Percentiles rank a stretch among this genome's conserved stretches.
phyloP scores from a whole-genome alignment of 2,797 vertebrate species.

The Enteromius mattozi region DNA sequence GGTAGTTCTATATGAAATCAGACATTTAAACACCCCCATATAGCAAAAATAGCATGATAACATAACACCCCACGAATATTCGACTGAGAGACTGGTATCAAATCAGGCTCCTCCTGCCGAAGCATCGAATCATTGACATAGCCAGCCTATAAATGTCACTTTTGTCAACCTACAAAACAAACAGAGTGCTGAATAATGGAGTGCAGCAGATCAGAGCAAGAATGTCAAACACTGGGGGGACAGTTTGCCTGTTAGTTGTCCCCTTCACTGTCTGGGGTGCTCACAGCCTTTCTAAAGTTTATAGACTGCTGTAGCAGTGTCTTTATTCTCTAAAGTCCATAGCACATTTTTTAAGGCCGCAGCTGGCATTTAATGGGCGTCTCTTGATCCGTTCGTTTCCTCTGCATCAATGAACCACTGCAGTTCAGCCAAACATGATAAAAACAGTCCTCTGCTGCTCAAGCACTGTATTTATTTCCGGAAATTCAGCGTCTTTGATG shows the following conservation, averaged over 20 bases:
- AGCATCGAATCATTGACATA: no score
- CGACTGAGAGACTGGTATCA: no score
- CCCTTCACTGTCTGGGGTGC: not conserved
- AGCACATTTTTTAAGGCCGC: slow-evolving; percentile 32
- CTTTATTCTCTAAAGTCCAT: not conserved
- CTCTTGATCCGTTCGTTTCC: slow-evolving; percentile 36
- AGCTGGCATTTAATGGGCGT: slow-evolving; percentile 51
- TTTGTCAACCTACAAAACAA: no score
- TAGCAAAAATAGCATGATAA: no score
- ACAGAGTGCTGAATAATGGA: no score
- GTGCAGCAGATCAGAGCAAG: no score
- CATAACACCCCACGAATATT: no score
- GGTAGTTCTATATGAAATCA: no score
- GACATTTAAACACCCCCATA: no score
- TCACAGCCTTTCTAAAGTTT: not conserved
- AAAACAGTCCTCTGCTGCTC: not conserved
- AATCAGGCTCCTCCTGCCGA: no score
- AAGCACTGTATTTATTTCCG: slow-evolving; percentile 48
- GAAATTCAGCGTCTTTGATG: slow-evolving; percentile 27
- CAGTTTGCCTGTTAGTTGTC: not conserved
- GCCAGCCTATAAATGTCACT: no score
- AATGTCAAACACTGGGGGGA: no score
- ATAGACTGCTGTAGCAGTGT: slow-evolving; percentile 11
- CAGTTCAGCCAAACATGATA: slow-evolving; percentile 32
- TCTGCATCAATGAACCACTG: slow-evolving; percentile 33